Percentiles rank a stretch among this genome's conserved stretches.
phyloP scores from a whole-genome alignment of 23 tunicate genomes.

The Oikopleura dioica region DNA sequence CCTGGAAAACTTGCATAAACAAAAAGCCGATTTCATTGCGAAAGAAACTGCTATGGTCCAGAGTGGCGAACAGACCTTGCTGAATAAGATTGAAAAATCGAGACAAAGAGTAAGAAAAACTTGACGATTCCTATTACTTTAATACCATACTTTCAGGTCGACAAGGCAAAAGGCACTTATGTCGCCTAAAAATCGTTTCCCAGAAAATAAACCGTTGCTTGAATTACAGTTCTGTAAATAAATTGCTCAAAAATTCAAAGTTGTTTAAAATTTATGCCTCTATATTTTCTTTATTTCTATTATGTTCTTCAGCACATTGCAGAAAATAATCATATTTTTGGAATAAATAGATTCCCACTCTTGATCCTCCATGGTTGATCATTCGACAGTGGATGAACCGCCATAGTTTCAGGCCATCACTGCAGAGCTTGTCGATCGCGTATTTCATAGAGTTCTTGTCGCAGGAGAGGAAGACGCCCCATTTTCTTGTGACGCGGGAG shows the following conservation, averaged over 20 bases:
- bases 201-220: no score
- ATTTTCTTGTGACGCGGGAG: neutral
- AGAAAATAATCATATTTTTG: neutral
- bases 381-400: neutral
- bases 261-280: no score
- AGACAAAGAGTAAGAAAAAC: neutral
- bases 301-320: no score
- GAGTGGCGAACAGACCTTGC: neutral
- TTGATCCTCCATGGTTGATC: constrained; percentile 1
- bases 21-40: neutral
- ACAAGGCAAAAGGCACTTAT: no score
- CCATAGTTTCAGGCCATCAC: neutral
- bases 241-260: no score
- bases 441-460: neutral
- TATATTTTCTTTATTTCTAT: no score
- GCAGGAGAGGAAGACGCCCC: neutral
- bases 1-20: neutral
- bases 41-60: neutral
- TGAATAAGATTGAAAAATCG: neutral
- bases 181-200: no score
- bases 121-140: no score
- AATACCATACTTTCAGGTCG: no score
- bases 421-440: no score
- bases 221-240: no score
- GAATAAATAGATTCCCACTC: neutral